These are phyloP conservation scores for Dysdera silvatica DNA, from an alignment of 1,140 invertebrate species.

Conservation along the genomic window DNA sequence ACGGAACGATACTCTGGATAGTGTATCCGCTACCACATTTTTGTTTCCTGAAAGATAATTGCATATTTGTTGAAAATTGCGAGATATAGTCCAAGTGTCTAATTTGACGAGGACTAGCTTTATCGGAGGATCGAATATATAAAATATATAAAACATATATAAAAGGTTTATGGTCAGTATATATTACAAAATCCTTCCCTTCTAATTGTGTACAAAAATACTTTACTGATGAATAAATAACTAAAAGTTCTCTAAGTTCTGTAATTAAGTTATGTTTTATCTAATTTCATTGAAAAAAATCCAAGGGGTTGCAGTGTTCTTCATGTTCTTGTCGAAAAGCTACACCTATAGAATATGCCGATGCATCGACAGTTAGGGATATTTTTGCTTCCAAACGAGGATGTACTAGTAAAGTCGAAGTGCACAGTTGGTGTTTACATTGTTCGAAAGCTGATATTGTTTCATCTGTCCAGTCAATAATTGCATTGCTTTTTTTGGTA, in stretches of 20 bases:
- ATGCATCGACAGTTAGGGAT: neutral
- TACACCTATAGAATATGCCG: neutral
- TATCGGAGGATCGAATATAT: too few relatives aligned
- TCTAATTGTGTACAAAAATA: too few relatives aligned
- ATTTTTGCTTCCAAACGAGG: neutral
- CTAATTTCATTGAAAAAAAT: constrained; percentile 24
- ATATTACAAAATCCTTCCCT: too few relatives aligned
- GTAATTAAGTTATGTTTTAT: constrained; percentile 8
- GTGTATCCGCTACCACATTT: too few relatives aligned
- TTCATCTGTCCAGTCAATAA: constrained; percentile 4
- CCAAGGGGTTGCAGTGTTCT: constrained; percentile 12
- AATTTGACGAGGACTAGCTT: too few relatives aligned
- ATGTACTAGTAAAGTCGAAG: neutral
- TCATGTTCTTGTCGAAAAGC: neutral
- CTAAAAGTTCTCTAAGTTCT: constrained; percentile 32
- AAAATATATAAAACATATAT: too few relatives aligned
- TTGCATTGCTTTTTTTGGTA: neutral
- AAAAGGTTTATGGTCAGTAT: too few relatives aligned
- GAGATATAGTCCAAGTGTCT: too few relatives aligned
- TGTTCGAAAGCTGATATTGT: constrained; percentile 34
- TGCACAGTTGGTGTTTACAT: constrained; percentile 39
- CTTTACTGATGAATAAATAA: constrained; percentile 31
- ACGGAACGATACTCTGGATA: too few relatives aligned
- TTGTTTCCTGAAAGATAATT: too few relatives aligned
- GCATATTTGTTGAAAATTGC: too few relatives aligned